These are phyloP conservation scores for Hemibagrus wyckioides DNA, from an alignment of 2,113 vertebrate species.

Conservation along the genomic window DNA sequence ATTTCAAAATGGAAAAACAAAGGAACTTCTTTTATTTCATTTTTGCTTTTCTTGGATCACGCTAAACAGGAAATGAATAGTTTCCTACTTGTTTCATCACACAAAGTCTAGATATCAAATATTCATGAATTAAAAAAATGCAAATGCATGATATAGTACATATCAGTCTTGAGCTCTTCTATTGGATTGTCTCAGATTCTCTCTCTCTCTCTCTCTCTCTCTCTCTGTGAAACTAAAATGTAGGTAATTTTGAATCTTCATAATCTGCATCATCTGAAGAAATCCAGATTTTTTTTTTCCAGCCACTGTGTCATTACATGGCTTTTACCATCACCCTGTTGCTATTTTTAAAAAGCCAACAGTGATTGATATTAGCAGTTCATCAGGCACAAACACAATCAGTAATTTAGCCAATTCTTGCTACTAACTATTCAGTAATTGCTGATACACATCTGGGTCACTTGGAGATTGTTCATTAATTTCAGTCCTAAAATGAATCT, in stretches of 20 bases:
- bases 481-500: background rate
- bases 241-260: background rate
- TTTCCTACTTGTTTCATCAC: background rate
- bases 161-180: background rate
- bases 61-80: background rate
- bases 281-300: background rate
- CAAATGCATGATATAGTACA: background rate
- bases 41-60: background rate
- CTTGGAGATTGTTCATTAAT: background rate
- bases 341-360: background rate
- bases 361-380: background rate
- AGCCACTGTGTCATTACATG: conserved; percentile 47
- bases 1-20: background rate
- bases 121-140: background rate
- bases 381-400: background rate
- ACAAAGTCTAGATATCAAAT: background rate
- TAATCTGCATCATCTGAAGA: background rate
- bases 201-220: too few species aligned
- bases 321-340: background rate
- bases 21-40: background rate
- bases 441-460: conserved; percentile 6
- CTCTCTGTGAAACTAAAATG: background rate
- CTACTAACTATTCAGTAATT: background rate
- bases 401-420: background rate
- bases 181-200: too few species aligned